Conservation (phyloP, 2,113 vertebrate genomes). For the Casuarius casuarius region DNA sequence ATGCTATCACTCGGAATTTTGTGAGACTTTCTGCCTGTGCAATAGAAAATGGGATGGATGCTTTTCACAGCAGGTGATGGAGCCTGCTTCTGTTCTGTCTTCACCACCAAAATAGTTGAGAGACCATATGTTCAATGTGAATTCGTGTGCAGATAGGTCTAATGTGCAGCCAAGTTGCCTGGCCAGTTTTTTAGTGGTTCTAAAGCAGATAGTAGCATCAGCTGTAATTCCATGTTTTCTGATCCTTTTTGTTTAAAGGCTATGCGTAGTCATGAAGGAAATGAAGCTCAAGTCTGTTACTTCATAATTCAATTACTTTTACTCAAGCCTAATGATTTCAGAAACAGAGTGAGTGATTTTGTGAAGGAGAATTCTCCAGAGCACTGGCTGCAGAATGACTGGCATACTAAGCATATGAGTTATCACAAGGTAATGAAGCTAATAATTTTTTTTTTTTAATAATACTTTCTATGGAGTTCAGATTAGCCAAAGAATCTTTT, state of each 20-base stretch:
- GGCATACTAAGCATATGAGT: slow-evolving; percentile 98
- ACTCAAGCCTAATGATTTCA: slow-evolving; percentile 97
- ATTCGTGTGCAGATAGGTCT: background rate
- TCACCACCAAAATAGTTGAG: background rate
- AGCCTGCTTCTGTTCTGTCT: background rate
- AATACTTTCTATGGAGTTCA: background rate
- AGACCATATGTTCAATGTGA: background rate
- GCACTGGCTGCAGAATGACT: slow-evolving; percentile 99
- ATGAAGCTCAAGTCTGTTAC: slow-evolving; percentile 98
- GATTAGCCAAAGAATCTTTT: background rate
- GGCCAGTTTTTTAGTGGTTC: background rate
- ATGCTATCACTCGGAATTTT: background rate
- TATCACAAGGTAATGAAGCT: slow-evolving; percentile 91
- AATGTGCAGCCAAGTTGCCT: background rate
- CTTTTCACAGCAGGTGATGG: background rate
- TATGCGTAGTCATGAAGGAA: slow-evolving; percentile 98
- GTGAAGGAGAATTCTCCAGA: slow-evolving; percentile 98
- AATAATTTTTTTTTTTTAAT: background rate
- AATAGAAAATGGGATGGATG: background rate
- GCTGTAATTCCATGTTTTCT: background rate
- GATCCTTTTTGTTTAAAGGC: slow-evolving; percentile 78
- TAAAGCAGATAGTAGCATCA: background rate
- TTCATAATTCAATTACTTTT: slow-evolving; percentile 98
- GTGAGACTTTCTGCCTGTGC: background rate
- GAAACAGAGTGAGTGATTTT: slow-evolving; percentile 97